These are phyloP conservation scores for Aphis gossypii DNA, from an alignment of 1,140 invertebrate species.

Conservation along the genomic window DNA sequence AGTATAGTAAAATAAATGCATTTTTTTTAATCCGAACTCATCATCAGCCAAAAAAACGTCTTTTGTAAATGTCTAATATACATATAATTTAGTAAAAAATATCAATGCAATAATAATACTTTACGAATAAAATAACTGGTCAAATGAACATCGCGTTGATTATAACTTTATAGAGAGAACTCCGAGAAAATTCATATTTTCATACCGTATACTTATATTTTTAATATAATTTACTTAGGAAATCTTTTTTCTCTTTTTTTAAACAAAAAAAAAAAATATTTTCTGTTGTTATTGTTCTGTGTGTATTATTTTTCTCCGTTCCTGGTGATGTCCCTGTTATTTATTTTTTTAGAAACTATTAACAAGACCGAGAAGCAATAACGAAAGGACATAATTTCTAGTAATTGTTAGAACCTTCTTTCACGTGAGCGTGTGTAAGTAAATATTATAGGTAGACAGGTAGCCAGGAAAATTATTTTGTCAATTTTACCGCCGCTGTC, in stretches of 20 bases:
- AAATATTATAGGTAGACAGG: background rate
- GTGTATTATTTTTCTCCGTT: background rate
- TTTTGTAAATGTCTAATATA: too few relatives aligned
- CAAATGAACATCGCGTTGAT: background rate
- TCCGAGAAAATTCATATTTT: background rate
- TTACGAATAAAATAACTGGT: background rate
- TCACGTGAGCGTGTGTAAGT: background rate
- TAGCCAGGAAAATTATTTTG: slow-evolving; percentile 15
- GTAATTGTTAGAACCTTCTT: background rate
- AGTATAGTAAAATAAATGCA: too few relatives aligned
- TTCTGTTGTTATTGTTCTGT: background rate
- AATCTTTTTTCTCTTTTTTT: background rate
- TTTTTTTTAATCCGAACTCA: background rate
- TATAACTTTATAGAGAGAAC: background rate
- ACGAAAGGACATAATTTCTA: background rate
- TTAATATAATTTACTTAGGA: background rate
- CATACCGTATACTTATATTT: background rate
- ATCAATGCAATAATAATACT: too few relatives aligned
- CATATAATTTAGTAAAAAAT: too few relatives aligned
- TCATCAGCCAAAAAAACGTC: background rate
- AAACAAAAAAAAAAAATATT: background rate
- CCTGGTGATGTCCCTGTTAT: background rate
- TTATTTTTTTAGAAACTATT: background rate
- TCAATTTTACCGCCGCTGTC: background rate
- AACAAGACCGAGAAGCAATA: slow-evolving; percentile 18